Evolutionary conservation across 2,888 invertebrate species (phyloP).

Genomic region (Xestia ashworthii): DNA sequence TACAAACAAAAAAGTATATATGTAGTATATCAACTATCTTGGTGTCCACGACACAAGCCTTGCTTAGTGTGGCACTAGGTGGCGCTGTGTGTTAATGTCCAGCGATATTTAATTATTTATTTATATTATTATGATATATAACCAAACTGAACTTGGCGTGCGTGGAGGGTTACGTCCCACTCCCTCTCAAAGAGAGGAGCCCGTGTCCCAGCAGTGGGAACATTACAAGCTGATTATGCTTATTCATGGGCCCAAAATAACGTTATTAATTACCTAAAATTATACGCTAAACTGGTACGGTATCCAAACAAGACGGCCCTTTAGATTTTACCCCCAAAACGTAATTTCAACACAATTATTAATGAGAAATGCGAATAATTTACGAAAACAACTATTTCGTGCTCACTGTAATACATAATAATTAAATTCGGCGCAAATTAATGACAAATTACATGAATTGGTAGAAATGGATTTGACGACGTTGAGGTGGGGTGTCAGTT

Average conservation of each 20-base stretch:
- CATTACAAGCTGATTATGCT: not conserved
- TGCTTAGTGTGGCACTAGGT: no score
- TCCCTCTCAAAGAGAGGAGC: no score
- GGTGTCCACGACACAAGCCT: no score
- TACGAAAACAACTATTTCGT: constrained; percentile 67
- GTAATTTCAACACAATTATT: constrained; percentile 52
- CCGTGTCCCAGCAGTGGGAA: no score
- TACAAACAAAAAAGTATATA: no score
- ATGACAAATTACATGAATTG: constrained; percentile 73
- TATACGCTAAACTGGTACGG: constrained; percentile 20
- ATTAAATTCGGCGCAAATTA: constrained; percentile 74
- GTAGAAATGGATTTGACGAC: constrained; percentile 69
- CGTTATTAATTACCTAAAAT: constrained; percentile 31
- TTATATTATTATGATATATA: not conserved
- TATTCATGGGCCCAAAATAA: not conserved
- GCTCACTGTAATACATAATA: constrained; percentile 66
- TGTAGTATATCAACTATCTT: no score
- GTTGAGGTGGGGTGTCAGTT: constrained; percentile 43
- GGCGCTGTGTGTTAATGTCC: no score
- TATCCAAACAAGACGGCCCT: constrained; percentile 30
- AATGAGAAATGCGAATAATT: constrained; percentile 66
- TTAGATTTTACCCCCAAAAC: constrained; percentile 50
- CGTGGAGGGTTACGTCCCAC: not conserved
- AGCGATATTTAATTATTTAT: no score
- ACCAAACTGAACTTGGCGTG: not conserved